Percentiles rank a stretch among this genome's conserved stretches.
phyloP scores from a whole-genome alignment of 1,140 invertebrate genomes.

The Heliothis virescens region DNA sequence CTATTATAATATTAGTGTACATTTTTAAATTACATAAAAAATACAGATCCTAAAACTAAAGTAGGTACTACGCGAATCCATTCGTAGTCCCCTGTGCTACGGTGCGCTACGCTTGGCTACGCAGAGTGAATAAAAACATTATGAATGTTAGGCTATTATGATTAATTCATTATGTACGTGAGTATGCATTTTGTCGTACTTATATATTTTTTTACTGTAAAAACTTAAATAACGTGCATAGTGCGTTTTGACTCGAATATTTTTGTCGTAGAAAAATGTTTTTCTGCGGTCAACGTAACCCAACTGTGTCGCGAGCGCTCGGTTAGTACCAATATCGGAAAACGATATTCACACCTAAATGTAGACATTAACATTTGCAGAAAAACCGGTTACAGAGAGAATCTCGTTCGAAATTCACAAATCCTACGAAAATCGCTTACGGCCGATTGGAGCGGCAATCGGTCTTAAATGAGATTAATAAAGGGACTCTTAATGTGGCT shows the following conservation, averaged over 20 bases:
- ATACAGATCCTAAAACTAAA: no score
- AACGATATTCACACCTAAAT: conserved; percentile 52
- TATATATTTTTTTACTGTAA: no score
- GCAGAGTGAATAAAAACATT: not conserved
- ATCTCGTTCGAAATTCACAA: conserved; percentile 48
- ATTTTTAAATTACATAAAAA: no score
- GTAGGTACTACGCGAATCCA: not conserved
- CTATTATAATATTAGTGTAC: no score
- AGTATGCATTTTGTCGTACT: no score
- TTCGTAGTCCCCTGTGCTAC: not conserved
- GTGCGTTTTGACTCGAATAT: no score
- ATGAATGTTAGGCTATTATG: no score
- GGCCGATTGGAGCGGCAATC: conserved; percentile 61
- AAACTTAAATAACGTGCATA: no score
- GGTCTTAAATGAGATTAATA: conserved; percentile 71
- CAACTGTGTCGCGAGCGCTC: not conserved
- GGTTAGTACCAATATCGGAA: conserved; percentile 45
- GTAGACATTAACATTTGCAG: conserved; percentile 48
- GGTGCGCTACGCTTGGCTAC: not conserved
- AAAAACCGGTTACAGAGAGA: conserved; percentile 49
- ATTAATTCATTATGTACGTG: no score
- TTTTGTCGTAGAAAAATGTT: no score
- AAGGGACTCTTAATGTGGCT: conserved; percentile 56
- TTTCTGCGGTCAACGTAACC: no score
- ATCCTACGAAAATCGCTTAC: conserved; percentile 59